Evolutionary conservation across 2,888 invertebrate genomes (phyloP).

Genomic region (Lysandra bellargus): DNA sequence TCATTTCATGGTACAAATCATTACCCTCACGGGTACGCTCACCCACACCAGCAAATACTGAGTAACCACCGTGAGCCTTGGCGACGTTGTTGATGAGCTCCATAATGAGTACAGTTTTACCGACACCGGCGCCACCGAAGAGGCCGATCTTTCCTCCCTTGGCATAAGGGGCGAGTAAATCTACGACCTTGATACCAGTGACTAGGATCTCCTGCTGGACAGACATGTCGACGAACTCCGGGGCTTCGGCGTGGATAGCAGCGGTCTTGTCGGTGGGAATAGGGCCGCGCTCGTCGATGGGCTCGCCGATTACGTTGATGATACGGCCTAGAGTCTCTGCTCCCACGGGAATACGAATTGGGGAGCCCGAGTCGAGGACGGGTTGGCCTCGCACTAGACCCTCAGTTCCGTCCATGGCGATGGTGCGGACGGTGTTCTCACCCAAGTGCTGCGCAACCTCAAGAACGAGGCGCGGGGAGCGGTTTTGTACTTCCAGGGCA

Average conservation of each 20-base stretch:
- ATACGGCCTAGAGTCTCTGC: slow-evolving; percentile 94
- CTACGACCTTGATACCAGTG: slow-evolving; percentile 97
- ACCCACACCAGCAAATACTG: slow-evolving; percentile 97
- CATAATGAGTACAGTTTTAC: slow-evolving; percentile 98
- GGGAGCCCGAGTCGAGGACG: slow-evolving; percentile 90
- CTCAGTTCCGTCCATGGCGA: slow-evolving; percentile 97
- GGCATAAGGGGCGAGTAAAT: slow-evolving; percentile 94
- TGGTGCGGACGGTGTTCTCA: slow-evolving; percentile 93
- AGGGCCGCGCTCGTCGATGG: slow-evolving; percentile 95
- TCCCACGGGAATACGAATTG: slow-evolving; percentile 96
- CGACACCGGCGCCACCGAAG: slow-evolving; percentile 97
- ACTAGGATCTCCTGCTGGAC: slow-evolving; percentile 94
- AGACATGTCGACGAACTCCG: slow-evolving; percentile 94
- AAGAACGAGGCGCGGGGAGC: slow-evolving; percentile 88
- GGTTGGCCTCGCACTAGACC: slow-evolving; percentile 93
- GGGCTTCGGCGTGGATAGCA: slow-evolving; percentile 94
- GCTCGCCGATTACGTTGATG: slow-evolving; percentile 94
- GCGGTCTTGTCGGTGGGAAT: slow-evolving; percentile 88
- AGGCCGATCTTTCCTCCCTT: slow-evolving; percentile 97
- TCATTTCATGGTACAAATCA: slow-evolving; percentile 98
- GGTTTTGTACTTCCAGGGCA: slow-evolving; percentile 94
- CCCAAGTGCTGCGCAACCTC: slow-evolving; percentile 97
- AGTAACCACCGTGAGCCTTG: slow-evolving; percentile 97
- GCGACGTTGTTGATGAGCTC: slow-evolving; percentile 98
- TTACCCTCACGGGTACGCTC: slow-evolving; percentile 98